Percentiles rank a stretch among this genome's conserved stretches.
Evolutionary conservation across 1,140 invertebrate species (phyloP).

Genomic region (Solenopsis invicta): DNA sequence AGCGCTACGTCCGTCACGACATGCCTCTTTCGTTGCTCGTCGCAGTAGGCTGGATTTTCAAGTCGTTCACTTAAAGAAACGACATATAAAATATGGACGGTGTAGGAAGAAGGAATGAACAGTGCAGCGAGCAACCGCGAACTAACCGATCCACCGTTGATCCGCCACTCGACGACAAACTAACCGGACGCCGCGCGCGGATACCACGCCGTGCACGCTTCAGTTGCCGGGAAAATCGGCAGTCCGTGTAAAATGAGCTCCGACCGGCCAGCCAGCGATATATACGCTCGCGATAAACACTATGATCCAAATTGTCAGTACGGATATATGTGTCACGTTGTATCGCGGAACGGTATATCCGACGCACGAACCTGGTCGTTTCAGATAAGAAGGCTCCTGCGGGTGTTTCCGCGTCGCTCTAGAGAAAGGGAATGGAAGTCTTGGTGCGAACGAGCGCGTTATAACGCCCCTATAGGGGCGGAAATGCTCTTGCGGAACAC

Average conservation of each 20-base stretch:
- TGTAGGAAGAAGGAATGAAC: slow-evolving; percentile 74
- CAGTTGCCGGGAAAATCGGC: slow-evolving; percentile 85
- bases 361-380: background rate
- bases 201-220: slow-evolving; percentile 82
- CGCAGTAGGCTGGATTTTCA: background rate
- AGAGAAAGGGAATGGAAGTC: slow-evolving; percentile 37
- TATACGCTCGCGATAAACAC: slow-evolving; percentile 81
- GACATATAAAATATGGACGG: slow-evolving; percentile 36
- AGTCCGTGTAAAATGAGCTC: slow-evolving; percentile 85
- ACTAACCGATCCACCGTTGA: slow-evolving; percentile 85
- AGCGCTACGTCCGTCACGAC: background rate
- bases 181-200: slow-evolving; percentile 77
- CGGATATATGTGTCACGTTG: slow-evolving; percentile 70
- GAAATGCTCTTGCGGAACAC: slow-evolving; percentile 1
- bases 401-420: background rate
- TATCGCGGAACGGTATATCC: slow-evolving; percentile 62
- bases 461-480: slow-evolving; percentile 19
- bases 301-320: slow-evolving; percentile 79
- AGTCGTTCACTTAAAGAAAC: background rate
- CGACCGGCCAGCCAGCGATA: slow-evolving; percentile 76
- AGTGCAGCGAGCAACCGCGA: slow-evolving; percentile 82
- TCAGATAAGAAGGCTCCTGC: slow-evolving; percentile 12
- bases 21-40: background rate
- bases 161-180: slow-evolving; percentile 77
- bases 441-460: slow-evolving; percentile 2